Base-by-base conservation (phyloP, 37 sponge, comb jelly and placozoan species). In the Ephydatia muelleri region DNA sequence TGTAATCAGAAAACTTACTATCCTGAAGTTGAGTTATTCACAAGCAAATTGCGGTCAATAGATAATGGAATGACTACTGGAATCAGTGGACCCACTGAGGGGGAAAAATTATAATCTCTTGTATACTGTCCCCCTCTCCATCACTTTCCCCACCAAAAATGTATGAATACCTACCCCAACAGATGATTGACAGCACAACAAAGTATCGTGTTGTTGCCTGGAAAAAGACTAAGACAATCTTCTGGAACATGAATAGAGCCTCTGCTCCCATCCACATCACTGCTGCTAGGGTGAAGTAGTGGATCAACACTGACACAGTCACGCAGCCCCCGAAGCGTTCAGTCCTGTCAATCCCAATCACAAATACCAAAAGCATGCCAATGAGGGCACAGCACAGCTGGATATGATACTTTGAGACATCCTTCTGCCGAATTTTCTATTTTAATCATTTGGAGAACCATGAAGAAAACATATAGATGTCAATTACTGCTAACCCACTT, bases 201-300 rank as follows among this genome's bases (percentile, higher is more conserved):
- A 68, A 65, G 32, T 80, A 82, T 23, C 49, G 49, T 16, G 49
- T 71, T 66, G 81, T 82, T 72, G 70, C 65, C 12, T 67, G 57
- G 76, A 72, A 38, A 73, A 88, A 88, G 13, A 88, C 83, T 22
- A 82, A 49, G 75, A 82, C 68, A 26, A 88, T 43, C 69, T 80
- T 80, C 74, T 80, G 78, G 67, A 80, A 74, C 70, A 82, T 78
- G 25, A 80, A 65, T 43, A 87, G 29, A 30, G 86, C 79, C 57
- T 81, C 70, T 12, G 40, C 77, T 25, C 70, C 86, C 80, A 80
- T 85, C 80, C 79, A 85, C 80, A 77, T 76, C 43, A 64, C 37
- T 0, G 49, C 69, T 6, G 67, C 78, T 57, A 85, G 47, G 23
- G 72, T 77, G 74, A 86, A 86, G 87, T 86, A 86, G 87, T 86